phyloP scores from a whole-genome alignment of 2,797 vertebrate genomes.

The Eremophila alpestris region DNA sequence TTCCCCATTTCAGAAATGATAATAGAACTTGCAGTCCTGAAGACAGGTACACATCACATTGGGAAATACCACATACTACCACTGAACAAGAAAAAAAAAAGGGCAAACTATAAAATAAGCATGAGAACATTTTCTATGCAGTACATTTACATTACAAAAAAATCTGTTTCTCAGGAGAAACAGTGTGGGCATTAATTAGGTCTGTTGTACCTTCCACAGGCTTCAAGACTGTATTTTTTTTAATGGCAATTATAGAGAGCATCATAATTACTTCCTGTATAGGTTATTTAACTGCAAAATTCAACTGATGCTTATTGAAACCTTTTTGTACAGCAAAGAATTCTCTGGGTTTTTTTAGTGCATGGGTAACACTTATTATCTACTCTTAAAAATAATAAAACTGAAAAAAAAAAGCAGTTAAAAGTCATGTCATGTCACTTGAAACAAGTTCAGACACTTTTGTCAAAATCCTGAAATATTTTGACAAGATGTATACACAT shows the following conservation, averaged over 20 bases:
- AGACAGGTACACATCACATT: not conserved
- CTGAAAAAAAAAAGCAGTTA: not conserved
- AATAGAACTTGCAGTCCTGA: not conserved
- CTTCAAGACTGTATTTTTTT: constrained; percentile 16
- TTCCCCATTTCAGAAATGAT: not conserved
- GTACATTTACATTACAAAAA: constrained; percentile 57
- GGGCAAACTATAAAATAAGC: constrained; percentile 58
- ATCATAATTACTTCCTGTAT: constrained; percentile 57
- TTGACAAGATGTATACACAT: constrained; percentile 48
- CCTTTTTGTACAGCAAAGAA: constrained; percentile 5
- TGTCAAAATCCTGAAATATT: constrained; percentile 57
- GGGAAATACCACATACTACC: not conserved
- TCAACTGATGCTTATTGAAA: constrained; percentile 42
- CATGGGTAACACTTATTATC: not conserved
- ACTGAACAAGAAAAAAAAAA: not conserved
- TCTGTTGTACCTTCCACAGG: constrained; percentile 57
- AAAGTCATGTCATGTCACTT: constrained; percentile 42
- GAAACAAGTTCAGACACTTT: constrained; percentile 47
- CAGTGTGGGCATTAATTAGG: constrained; percentile 67
- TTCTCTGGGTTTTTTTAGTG: constrained; percentile 9
- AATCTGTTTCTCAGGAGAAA: constrained; percentile 62
- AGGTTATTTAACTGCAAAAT: constrained; percentile 59
- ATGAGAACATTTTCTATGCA: constrained; percentile 55
- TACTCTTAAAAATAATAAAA: constrained; percentile 16
- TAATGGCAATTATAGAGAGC: constrained; percentile 58